Base-by-base conservation (phyloP, 2,113 vertebrate species). In the Coptodon rendalli region DNA sequence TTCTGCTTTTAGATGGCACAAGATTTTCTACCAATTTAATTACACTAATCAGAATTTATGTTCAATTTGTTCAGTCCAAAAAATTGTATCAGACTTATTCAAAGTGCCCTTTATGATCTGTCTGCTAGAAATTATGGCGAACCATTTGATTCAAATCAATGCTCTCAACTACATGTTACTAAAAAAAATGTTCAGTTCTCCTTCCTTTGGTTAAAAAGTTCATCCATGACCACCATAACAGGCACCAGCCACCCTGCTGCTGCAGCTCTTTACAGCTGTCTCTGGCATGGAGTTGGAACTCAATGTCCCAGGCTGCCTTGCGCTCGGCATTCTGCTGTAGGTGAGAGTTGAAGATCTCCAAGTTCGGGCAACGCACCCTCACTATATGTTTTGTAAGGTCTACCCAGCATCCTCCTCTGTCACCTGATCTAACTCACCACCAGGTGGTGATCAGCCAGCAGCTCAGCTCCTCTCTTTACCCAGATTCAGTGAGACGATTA, bases 91-190 rank as follows among this genome's bases (percentile, higher is more conserved):
- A 40, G 61, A 66, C 6, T 66, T 66, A 66, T 36, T 36, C 6
- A n/a, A n/a, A 66, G 22, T 5, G 4, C 7, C 14, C 36, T 40
- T 24, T 8, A 8, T 24, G 1, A 7, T 8, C 36, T 68, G 36
- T 40, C 63, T 68, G 63, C 10, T 10, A 68, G 34, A 36, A 40
- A 68, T 38, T 0, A n/a, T 22, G 57, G 31, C 2, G 1, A 66
- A 66, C 59, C 2, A 11, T 36, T 63, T 63, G 31, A 36, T 36
- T 63, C 31, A 63, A 9, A 19, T 66, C 61, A 36, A 38, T 12
- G 61, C 2, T 66, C 17, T 66, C 29, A 66, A 38, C 31, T 19
- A 11, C 31, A 66, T 22, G 24, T 59, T 68, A 68, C 63, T 38
- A 13, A 38, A 66, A 52, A 14, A 22, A 7, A 12, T 68, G 63